Evolutionary conservation across 2,888 invertebrate species (phyloP).

Genomic region (Neoaliturus tenellus): DNA sequence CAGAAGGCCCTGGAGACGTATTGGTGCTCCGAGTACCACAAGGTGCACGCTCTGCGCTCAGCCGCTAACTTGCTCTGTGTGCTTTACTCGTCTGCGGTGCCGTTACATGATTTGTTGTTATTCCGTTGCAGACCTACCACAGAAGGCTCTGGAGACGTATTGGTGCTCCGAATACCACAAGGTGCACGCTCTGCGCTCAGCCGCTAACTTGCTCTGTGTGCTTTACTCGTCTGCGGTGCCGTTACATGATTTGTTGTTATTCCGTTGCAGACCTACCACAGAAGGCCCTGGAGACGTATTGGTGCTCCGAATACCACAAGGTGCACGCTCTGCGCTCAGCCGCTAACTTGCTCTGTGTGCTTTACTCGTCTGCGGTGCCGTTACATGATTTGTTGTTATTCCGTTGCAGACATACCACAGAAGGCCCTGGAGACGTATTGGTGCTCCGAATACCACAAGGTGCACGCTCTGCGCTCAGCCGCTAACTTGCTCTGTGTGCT

Average conservation of each 20-base stretch:
- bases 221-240: constrained; percentile 83
- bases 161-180: constrained; percentile 93
- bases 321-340: constrained; percentile 84
- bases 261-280: constrained; percentile 59
- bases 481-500: constrained; percentile 84
- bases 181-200: constrained; percentile 83
- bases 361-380: constrained; percentile 83
- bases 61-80: constrained; percentile 83
- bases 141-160: constrained; percentile 79
- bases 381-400: neutral
- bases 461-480: constrained; percentile 82
- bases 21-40: constrained; percentile 91
- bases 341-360: constrained; percentile 82
- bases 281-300: constrained; percentile 81
- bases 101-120: neutral
- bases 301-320: constrained; percentile 92
- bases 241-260: neutral
- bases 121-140: constrained; percentile 58
- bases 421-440: constrained; percentile 82
- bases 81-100: constrained; percentile 83
- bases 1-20: constrained; percentile 79
- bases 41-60: constrained; percentile 85
- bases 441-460: constrained; percentile 92
- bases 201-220: constrained; percentile 82
- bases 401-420: constrained; percentile 60